These are phyloP conservation scores for Antedon mediterranea DNA, from an alignment of 53 echinoderm and acorn worm genomes.

Conservation along the genomic window DNA sequence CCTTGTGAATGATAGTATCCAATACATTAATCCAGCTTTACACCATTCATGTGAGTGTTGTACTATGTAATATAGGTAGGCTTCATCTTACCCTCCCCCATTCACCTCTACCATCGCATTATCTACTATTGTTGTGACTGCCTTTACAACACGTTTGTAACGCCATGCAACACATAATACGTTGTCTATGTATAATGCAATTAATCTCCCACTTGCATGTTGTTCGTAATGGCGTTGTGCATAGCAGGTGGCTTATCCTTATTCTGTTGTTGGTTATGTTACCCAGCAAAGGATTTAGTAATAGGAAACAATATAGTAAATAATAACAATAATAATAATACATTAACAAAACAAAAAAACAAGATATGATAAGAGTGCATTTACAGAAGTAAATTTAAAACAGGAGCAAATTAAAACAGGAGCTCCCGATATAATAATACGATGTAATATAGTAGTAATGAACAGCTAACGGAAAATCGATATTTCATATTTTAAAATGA, in stretches of 20 bases:
- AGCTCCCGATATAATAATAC: too few species aligned
- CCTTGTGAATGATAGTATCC: not conserved
- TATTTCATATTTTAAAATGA: too few species aligned
- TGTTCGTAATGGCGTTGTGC: not conserved
- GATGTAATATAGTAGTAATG: too few species aligned
- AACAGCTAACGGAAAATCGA: too few species aligned
- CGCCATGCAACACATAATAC: not conserved
- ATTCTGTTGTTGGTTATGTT: not conserved
- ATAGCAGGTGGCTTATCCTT: not conserved
- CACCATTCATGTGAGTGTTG: slow-evolving; percentile 1
- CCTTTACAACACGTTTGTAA: not conserved
- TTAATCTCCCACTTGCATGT: not conserved
- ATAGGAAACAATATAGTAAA: too few species aligned
- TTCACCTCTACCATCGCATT: not conserved
- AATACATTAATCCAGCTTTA: not conserved
- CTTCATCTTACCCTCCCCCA: not conserved
- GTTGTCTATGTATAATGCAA: not conserved
- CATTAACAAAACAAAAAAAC: too few species aligned
- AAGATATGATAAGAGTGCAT: too few species aligned
- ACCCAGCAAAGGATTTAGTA: not conserved
- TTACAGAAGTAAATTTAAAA: too few species aligned
- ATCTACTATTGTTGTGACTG: not conserved
- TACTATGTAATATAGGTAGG: not conserved
- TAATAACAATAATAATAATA: too few species aligned
- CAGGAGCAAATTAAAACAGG: too few species aligned